phyloP scores from a whole-genome alignment of 2,888 invertebrate species.

The Sphecodes monilicornis region DNA sequence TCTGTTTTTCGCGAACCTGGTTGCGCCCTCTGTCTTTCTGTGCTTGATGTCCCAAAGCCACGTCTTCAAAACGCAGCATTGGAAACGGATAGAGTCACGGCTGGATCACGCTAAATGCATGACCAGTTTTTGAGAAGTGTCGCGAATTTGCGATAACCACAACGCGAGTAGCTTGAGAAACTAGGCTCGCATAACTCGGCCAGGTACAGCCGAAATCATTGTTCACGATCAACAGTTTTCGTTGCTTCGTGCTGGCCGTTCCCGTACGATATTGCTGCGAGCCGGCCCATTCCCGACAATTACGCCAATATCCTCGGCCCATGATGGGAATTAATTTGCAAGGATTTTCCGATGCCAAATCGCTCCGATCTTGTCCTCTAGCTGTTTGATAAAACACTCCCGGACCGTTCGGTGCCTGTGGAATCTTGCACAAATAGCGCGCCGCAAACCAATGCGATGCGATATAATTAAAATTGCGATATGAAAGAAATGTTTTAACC shows the following conservation, averaged over 20 bases:
- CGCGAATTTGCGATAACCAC: conserved; percentile 23
- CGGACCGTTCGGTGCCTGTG: neutral
- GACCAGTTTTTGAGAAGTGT: conserved; percentile 13
- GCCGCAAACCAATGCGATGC: neutral
- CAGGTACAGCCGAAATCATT: conserved; percentile 34
- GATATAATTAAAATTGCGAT: conserved; percentile 21
- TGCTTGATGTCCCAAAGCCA: neutral
- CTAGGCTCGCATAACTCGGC: neutral
- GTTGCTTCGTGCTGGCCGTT: conserved; percentile 11
- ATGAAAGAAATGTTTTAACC: neutral
- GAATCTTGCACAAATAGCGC: neutral
- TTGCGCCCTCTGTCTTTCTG: conserved; percentile 8
- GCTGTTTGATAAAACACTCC: conserved; percentile 23
- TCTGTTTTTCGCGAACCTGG: conserved; percentile 58
- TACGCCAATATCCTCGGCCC: neutral
- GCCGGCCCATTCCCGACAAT: conserved; percentile 23
- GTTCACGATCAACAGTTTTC: conserved; percentile 40
- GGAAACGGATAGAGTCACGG: conserved; percentile 48
- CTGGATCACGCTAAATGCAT: conserved; percentile 35
- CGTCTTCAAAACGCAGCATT: conserved; percentile 15
- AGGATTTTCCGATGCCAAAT: conserved; percentile 14
- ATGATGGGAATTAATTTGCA: conserved; percentile 46
- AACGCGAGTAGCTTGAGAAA: conserved; percentile 33
- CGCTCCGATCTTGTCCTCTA: neutral
- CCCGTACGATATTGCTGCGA: conserved; percentile 36